Evolutionary conservation across 1,140 invertebrate genomes (phyloP).

Genomic region (Atta cephalotes): DNA sequence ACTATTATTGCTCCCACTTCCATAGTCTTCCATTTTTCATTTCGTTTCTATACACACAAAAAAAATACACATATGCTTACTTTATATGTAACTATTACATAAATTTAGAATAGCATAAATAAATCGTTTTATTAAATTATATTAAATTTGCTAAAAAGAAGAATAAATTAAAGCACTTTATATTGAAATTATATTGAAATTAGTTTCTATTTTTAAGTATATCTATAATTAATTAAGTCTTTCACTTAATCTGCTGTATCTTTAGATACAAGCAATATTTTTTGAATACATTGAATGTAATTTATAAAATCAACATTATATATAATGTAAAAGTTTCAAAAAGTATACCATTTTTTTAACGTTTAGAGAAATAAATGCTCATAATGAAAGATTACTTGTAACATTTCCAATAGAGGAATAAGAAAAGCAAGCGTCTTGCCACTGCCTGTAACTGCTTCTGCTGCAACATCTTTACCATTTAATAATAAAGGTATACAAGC

Average conservation of each 20-base stretch:
- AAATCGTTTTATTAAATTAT: not conserved
- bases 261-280: not conserved
- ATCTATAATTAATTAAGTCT: too few relatives aligned
- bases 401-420: slow-evolving; percentile 95
- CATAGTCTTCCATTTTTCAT: slow-evolving; percentile 89
- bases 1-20: slow-evolving; percentile 96
- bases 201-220: too few relatives aligned
- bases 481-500: slow-evolving; percentile 96
- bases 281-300: too few relatives aligned
- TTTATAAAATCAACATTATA: not conserved
- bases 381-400: slow-evolving; percentile 87
- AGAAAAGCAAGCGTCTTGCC: slow-evolving; percentile 98
- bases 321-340: slow-evolving; percentile 1
- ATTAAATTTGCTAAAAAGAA: not conserved
- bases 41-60: slow-evolving; percentile 75
- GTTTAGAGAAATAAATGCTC: slow-evolving; percentile 25
- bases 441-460: slow-evolving; percentile 98
- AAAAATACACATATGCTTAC: too few relatives aligned
- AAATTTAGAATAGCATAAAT: not conserved
- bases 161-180: too few relatives aligned
- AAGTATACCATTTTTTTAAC: slow-evolving; percentile 1
- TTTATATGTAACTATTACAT: too few relatives aligned
- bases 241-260: too few relatives aligned
- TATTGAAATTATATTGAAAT: too few relatives aligned
- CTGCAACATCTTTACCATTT: slow-evolving; percentile 97